phyloP scores from a whole-genome alignment of 2,888 invertebrate species.

The Masnerella sp. region DNA sequence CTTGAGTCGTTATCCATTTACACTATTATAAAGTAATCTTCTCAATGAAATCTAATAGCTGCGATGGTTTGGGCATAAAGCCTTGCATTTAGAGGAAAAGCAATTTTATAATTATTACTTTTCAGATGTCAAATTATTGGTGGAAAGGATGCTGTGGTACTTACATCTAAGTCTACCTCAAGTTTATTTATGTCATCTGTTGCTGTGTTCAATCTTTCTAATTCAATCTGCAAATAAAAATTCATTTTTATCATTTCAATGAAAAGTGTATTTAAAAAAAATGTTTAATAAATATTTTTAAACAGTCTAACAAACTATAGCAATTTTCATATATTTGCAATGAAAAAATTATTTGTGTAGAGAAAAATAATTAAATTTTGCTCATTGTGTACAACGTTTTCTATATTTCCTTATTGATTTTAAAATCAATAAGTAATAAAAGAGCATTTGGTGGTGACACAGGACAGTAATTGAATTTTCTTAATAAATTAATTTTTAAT shows the following conservation, averaged over 20 bases:
- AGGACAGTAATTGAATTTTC: no score
- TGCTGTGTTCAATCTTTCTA: constrained; percentile 92
- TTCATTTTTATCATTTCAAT: constrained; percentile 15
- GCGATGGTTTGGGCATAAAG: constrained; percentile 60
- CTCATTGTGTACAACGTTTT: no score
- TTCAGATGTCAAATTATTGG: constrained; percentile 25
- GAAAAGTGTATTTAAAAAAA: neutral
- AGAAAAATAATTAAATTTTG: no score
- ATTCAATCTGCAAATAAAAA: constrained; percentile 82
- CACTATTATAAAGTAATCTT: constrained; percentile 65
- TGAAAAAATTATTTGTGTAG: no score
- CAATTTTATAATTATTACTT: constrained; percentile 56
- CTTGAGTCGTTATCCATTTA: constrained; percentile 69
- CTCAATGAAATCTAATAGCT: constrained; percentile 69
- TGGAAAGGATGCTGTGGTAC: constrained; percentile 70
- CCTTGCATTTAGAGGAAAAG: constrained; percentile 48
- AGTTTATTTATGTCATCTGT: constrained; percentile 95
- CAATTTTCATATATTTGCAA: no score
- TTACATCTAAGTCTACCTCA: constrained; percentile 92
- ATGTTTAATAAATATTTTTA: no score
- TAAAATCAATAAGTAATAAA: no score
- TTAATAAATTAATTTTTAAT: no score
- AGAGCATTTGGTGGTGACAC: no score
- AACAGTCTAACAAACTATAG: no score
- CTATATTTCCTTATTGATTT: no score